Conservation (phyloP, 2,888 invertebrate species). For the Panorpa germanica region DNA sequence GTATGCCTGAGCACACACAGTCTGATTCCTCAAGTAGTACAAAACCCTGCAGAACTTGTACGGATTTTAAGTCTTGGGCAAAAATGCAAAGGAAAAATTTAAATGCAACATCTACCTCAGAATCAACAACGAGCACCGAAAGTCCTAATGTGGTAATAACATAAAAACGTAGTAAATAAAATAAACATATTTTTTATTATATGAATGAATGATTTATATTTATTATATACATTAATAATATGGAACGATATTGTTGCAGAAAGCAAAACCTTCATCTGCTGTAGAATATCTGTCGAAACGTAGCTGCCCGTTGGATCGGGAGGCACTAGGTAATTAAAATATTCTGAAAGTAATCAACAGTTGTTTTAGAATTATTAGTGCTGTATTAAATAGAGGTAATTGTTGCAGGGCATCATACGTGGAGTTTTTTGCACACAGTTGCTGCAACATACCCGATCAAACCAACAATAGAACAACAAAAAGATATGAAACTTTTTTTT, state of each 20-base stretch:
- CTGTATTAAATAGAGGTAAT: constrained; percentile 57
- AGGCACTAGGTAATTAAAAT: constrained; percentile 53
- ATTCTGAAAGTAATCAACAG: no score
- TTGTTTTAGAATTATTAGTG: no score
- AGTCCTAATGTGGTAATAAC: not conserved
- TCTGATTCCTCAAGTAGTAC: constrained; percentile 11
- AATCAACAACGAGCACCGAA: constrained; percentile 5
- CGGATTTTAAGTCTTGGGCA: constrained; percentile 54
- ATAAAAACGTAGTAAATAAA: not conserved
- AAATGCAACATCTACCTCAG: constrained; percentile 15
- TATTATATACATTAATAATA: constrained; percentile 9
- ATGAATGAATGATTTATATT: constrained; percentile 13
- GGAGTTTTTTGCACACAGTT: constrained; percentile 93
- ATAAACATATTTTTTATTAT: constrained; percentile 1
- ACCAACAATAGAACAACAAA: constrained; percentile 49
- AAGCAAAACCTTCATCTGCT: no score
- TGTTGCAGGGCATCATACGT: constrained; percentile 65
- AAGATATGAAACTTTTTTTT: constrained; percentile 67
- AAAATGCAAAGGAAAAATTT: constrained; percentile 34
- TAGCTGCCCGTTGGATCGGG: constrained; percentile 67
- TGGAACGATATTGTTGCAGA: no score
- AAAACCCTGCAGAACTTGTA: constrained; percentile 46
- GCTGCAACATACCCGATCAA: constrained; percentile 83
- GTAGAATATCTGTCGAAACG: no score
- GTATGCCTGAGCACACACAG: no score